These are phyloP conservation scores for Corbicula japonica DNA, from an alignment of 2,888 invertebrate genomes.

Conservation along the genomic window DNA sequence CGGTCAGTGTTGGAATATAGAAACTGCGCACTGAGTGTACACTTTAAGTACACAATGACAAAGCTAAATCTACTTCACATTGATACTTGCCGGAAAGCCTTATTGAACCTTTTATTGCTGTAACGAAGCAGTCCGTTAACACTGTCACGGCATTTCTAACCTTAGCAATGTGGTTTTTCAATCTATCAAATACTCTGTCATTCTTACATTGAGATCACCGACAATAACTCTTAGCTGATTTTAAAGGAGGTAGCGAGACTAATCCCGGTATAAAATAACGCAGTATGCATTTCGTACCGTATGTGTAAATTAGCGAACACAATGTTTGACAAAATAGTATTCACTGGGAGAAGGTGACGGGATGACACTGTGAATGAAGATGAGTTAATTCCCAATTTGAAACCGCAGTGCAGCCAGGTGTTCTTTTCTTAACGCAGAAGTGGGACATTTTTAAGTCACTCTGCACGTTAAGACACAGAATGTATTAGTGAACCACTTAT, in stretches of 20 bases:
- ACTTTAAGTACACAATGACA: no score
- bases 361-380: constrained; percentile 44
- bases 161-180: background rate
- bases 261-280: constrained; percentile 50
- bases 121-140: background rate
- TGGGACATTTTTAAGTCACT: no score
- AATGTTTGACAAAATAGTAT: constrained; percentile 46
- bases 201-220: constrained; percentile 3
- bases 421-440: no score
- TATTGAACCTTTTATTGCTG: background rate
- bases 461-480: no score
- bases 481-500: no score
- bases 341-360: constrained; percentile 23
- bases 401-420: constrained; percentile 57
- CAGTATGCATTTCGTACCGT: constrained; percentile 16
- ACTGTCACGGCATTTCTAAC: constrained; percentile 11
- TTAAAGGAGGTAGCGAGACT: constrained; percentile 36
- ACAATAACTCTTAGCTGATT: constrained; percentile 28
- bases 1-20: no score
- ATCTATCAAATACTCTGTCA: constrained; percentile 26
- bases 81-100: no score
- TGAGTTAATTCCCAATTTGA: constrained; percentile 60
- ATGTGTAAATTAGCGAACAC: constrained; percentile 33
- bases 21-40: no score
- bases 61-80: no score